Conservation (phyloP, 2,888 invertebrate genomes). For the Epistrophella euchroma region DNA sequence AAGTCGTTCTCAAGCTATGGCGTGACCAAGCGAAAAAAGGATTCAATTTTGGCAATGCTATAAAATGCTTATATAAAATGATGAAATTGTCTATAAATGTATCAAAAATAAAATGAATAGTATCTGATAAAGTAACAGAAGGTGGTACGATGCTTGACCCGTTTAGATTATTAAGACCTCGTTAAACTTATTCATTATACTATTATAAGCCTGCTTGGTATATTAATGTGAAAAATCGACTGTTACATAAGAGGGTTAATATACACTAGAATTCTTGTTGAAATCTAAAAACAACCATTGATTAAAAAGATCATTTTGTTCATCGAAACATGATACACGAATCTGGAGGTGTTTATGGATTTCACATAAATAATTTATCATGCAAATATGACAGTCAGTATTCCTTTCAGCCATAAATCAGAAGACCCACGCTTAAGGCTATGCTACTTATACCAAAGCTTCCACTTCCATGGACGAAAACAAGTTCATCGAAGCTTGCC, state of each 20-base stretch:
- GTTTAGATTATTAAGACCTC: too few species aligned
- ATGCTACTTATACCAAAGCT: background rate
- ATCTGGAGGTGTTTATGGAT: constrained; percentile 40
- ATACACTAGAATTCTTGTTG: background rate
- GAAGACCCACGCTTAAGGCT: constrained; percentile 27
- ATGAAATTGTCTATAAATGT: too few species aligned
- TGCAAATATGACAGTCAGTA: constrained; percentile 32
- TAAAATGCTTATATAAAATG: too few species aligned
- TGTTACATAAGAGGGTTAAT: background rate
- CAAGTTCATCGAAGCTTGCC: constrained; percentile 25
- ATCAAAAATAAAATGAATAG: too few species aligned
- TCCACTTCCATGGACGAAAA: constrained; percentile 9
- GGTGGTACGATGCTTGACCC: too few species aligned
- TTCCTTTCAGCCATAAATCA: constrained; percentile 30
- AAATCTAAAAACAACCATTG: background rate
- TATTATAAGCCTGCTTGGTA: background rate
- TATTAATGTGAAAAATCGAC: background rate
- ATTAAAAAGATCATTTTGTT: constrained; percentile 4
- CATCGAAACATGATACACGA: constrained; percentile 11
- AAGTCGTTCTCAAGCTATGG: too few species aligned
- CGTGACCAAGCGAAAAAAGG: too few species aligned
- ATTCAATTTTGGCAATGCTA: too few species aligned
- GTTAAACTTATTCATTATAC: background rate
- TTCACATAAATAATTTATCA: constrained; percentile 38
- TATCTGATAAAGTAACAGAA: too few species aligned